A percentile compares a stretch with the other conserved stretches of the same genome.
These are phyloP conservation scores for Hassar affinis DNA, from an alignment of 2,113 vertebrate genomes.

Conservation along the genomic window DNA sequence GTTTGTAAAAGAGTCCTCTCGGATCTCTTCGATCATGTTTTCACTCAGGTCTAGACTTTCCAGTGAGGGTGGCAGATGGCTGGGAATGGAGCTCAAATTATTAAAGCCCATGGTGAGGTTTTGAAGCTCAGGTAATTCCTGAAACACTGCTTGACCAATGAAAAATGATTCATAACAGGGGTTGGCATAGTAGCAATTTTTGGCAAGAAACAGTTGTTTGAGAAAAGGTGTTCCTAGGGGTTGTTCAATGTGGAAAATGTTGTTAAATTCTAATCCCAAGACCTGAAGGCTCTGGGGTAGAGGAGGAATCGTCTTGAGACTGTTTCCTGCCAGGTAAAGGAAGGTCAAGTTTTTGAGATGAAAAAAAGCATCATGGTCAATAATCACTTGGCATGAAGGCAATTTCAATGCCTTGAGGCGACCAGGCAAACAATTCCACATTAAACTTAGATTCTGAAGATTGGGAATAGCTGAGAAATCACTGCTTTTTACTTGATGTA, in stretches of 20 bases:
- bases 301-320: constrained; percentile 67
- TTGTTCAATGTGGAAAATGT: constrained; percentile 59
- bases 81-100: constrained; percentile 76
- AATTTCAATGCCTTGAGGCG: constrained; percentile 41
- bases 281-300: constrained; percentile 64
- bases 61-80: constrained; percentile 69
- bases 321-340: constrained; percentile 71
- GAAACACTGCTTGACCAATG: constrained; percentile 63
- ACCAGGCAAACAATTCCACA: constrained; percentile 65
- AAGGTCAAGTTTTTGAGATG: constrained; percentile 57
- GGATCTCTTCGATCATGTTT: constrained; percentile 69
- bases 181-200: constrained; percentile 75
- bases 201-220: constrained; percentile 58
- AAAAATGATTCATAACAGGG: constrained; percentile 68
- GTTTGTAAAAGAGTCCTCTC: constrained; percentile 61
- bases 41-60: constrained; percentile 68
- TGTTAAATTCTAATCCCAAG: constrained; percentile 69
- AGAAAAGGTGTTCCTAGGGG: constrained; percentile 64
- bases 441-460: constrained; percentile 65
- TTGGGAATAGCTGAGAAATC: constrained; percentile 67
- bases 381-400: constrained; percentile 60
- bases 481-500: constrained; percentile 50
- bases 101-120: constrained; percentile 75
- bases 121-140: constrained; percentile 61
- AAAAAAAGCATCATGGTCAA: constrained; percentile 64